These are phyloP conservation scores for Calcarius lapponicus DNA, from an alignment of 2,797 vertebrate genomes.

Conservation along the genomic window DNA sequence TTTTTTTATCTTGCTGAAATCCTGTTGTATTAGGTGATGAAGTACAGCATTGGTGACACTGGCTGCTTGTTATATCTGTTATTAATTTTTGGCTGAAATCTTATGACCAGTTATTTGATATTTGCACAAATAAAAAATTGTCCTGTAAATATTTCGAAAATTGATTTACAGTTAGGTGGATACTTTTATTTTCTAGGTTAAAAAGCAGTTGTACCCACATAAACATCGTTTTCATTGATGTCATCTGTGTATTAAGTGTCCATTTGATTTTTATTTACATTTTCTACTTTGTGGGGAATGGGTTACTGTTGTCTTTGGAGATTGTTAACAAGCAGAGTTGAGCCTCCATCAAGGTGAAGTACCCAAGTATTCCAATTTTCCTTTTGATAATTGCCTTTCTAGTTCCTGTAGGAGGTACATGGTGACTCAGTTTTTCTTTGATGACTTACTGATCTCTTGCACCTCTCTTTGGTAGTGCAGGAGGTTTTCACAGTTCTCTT, in stretches of 20 bases:
- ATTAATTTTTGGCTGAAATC: not conserved
- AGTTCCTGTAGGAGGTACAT: constrained; percentile 18
- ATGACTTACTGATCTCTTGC: constrained; percentile 8
- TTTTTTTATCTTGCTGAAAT: not conserved
- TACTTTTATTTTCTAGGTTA: not conserved
- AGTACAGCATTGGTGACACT: not conserved
- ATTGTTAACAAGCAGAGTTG: not conserved
- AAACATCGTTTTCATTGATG: not conserved
- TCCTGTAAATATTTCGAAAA: not conserved
- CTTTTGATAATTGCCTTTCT: not conserved
- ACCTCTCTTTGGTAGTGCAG: not conserved
- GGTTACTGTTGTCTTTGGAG: not conserved
- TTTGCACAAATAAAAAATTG: not conserved
- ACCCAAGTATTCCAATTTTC: not conserved
- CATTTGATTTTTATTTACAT: not conserved
- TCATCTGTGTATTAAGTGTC: not conserved
- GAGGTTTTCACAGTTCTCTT: not conserved
- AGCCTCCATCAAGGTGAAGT: not conserved
- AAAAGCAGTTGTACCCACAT: not conserved
- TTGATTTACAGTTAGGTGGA: not conserved
- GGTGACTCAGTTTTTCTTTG: constrained; percentile 63
- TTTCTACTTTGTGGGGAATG: not conserved
- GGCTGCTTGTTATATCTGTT: not conserved
- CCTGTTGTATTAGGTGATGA: not conserved
- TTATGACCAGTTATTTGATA: not conserved